These are phyloP conservation scores for Acrobasis repandana DNA, from an alignment of 2,888 invertebrate genomes.

Conservation along the genomic window DNA sequence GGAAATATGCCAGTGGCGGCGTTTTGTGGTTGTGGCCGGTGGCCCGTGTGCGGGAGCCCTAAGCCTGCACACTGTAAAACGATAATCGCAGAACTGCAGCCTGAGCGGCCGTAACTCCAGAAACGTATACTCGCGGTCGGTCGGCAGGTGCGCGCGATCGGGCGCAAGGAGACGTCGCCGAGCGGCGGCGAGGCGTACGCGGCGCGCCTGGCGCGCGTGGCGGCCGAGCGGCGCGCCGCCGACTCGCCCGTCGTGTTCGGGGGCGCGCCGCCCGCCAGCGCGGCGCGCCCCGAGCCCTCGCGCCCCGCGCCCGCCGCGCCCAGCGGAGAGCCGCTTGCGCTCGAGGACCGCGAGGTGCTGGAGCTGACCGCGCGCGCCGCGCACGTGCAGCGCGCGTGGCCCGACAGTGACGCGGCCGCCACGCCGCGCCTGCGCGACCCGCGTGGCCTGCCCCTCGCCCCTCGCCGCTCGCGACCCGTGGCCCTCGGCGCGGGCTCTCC, in stretches of 20 bases:
- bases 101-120: too few relatives aligned
- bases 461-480: slow-evolving; percentile 35
- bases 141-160: slow-evolving; percentile 80
- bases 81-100: too few relatives aligned
- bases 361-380: slow-evolving; percentile 70
- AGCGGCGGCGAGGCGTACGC: slow-evolving; percentile 53
- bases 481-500: slow-evolving; percentile 31
- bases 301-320: slow-evolving; percentile 43
- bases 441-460: slow-evolving; percentile 35
- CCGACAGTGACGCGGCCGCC: slow-evolving; percentile 26
- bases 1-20: too few relatives aligned
- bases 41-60: too few relatives aligned
- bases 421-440: slow-evolving; percentile 37
- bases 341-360: slow-evolving; percentile 59
- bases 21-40: too few relatives aligned
- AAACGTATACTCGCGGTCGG: slow-evolving; percentile 64
- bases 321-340: slow-evolving; percentile 47
- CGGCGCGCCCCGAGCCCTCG: slow-evolving; percentile 52
- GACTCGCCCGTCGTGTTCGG: slow-evolving; percentile 75
- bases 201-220: slow-evolving; percentile 71
- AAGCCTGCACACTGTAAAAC: too few relatives aligned
- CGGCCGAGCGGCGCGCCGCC: slow-evolving; percentile 72
- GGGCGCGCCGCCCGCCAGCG: slow-evolving; percentile 61
- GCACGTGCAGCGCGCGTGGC: slow-evolving; percentile 30
- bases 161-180: slow-evolving; percentile 61